phyloP scores from a whole-genome alignment of 2,888 invertebrate genomes.

The Bruchidius siliquastri region DNA sequence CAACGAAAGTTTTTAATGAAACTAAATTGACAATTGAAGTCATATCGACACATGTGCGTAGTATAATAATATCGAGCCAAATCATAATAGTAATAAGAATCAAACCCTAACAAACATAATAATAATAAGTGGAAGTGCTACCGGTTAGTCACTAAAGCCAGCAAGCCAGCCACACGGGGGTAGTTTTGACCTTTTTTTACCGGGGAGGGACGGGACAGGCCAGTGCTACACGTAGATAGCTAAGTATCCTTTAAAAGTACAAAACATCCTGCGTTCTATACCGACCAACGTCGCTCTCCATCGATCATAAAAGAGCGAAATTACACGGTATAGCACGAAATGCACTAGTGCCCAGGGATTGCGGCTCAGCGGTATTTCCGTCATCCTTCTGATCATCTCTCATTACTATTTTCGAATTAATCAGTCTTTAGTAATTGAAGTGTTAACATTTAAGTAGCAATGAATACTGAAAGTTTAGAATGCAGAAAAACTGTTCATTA shows the following conservation, averaged over 20 bases:
- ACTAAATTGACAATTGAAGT: no score
- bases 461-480: no score
- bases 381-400: no score
- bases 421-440: no score
- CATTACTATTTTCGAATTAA: no score
- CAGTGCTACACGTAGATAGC: slow-evolving; percentile 57
- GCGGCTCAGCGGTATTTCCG: neutral
- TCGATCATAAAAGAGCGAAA: neutral
- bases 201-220: slow-evolving; percentile 50
- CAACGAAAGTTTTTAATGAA: no score
- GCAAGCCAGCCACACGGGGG: slow-evolving; percentile 50
- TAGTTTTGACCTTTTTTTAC: slow-evolving; percentile 49
- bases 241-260: slow-evolving; percentile 28
- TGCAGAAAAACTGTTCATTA: no score
- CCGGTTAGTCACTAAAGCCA: slow-evolving; percentile 50
- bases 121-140: slow-evolving; percentile 33
- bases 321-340: neutral
- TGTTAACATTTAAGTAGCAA: no score
- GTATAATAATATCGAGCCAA: neutral
- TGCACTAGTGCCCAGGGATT: neutral
- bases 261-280: slow-evolving; percentile 19
- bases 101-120: neutral
- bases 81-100: neutral
- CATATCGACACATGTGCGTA: neutral
- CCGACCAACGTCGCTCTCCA: neutral